Conservation (phyloP, 2,888 invertebrate species). For the Steinernema scapterisci region DNA sequence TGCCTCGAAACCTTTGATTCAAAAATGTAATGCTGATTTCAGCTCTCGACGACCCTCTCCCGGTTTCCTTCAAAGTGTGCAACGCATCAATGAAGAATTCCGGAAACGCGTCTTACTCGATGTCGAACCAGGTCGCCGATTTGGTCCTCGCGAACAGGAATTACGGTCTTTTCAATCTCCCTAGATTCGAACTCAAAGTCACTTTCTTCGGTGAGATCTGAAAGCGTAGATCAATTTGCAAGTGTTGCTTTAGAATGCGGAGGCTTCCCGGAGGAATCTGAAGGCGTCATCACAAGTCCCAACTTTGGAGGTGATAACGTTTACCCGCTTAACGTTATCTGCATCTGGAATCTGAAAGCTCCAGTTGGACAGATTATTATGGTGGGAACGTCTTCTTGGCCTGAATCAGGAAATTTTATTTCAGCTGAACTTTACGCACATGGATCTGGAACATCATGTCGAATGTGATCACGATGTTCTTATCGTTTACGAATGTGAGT, state of each 20-base stretch:
- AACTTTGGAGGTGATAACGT: conserved; percentile 44
- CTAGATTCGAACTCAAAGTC: conserved; percentile 46
- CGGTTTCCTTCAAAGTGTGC: conserved; percentile 43
- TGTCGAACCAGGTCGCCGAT: conserved; percentile 7
- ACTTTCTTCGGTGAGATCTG: conserved; percentile 43
- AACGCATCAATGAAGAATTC: conserved; percentile 38
- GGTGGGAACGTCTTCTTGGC: conserved; percentile 40
- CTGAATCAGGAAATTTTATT: too few relatives aligned
- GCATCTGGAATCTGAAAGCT: conserved; percentile 59
- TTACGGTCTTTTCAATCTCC: conserved; percentile 42
- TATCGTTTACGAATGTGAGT: conserved; percentile 42
- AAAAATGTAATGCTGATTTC: background rate
- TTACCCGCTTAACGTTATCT: conserved; percentile 55
- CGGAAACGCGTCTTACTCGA: conserved; percentile 34
- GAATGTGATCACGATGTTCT: conserved; percentile 47
- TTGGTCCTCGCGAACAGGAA: conserved; percentile 28
- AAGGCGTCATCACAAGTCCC: conserved; percentile 48
- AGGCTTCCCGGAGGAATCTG: conserved; percentile 46
- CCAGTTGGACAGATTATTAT: conserved; percentile 59
- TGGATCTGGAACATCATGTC: conserved; percentile 55
- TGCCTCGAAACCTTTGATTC: background rate
- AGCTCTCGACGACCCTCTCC: conserved; percentile 36
- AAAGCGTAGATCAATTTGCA: background rate
- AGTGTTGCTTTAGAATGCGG: conserved; percentile 47
- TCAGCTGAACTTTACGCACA: conserved; percentile 50